Percentiles rank a stretch among this genome's conserved stretches.
Conservation (phyloP, 2,888 invertebrate species). For the Orthosia gracilis region DNA sequence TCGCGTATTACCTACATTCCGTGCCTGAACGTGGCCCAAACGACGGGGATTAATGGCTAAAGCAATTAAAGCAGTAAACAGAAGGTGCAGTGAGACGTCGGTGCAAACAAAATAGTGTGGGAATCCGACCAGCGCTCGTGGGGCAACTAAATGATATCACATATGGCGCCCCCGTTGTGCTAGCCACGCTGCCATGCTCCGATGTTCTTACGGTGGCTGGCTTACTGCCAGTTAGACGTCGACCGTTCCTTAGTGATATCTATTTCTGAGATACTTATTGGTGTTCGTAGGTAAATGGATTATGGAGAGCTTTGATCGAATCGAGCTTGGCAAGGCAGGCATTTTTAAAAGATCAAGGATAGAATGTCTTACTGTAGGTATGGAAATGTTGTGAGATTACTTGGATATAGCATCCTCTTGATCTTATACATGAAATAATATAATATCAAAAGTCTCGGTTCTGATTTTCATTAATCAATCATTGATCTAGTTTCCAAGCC, state of each 20-base stretch:
- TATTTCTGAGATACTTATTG: conserved; percentile 61
- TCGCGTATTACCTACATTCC: conserved; percentile 75
- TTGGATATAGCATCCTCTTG: too few relatives aligned
- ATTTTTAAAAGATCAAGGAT: conserved; percentile 22
- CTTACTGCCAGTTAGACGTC: conserved; percentile 63
- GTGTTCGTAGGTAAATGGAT: conserved; percentile 62
- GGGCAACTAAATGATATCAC: conserved; percentile 67
- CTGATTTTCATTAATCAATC: neutral
- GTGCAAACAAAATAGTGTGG: conserved; percentile 84
- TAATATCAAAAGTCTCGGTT: neutral
- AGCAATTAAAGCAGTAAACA: conserved; percentile 89
- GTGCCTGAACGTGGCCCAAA: conserved; percentile 77
- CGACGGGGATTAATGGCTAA: conserved; percentile 86
- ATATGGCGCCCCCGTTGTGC: conserved; percentile 59
- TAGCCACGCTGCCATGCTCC: conserved; percentile 40
- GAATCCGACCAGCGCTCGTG: conserved; percentile 70
- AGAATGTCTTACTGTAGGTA: neutral
- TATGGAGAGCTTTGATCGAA: conserved; percentile 46
- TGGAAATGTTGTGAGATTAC: conserved; percentile 5
- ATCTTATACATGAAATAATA: too few relatives aligned
- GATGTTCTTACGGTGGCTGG: conserved; percentile 62
- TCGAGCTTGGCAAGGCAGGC: neutral
- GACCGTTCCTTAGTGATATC: conserved; percentile 54
- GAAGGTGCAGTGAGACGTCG: conserved; percentile 84
- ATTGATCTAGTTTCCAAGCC: neutral